Evolutionary conservation across 2,888 invertebrate species (phyloP).

Genomic region (Diloba caeruleocephala): DNA sequence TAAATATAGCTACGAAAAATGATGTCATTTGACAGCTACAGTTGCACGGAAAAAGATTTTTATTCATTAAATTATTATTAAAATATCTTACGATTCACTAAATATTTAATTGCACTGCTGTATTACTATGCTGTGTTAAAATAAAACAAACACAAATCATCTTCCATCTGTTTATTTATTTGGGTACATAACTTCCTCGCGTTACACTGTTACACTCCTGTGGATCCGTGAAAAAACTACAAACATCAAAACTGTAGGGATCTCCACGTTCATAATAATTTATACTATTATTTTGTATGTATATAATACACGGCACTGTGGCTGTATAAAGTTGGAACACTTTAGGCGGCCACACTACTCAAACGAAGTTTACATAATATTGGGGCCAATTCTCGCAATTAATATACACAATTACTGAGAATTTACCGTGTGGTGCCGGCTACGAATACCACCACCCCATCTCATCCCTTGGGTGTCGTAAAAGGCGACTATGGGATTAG

Average conservation of each 20-base stretch:
- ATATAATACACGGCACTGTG: slow-evolving; percentile 52
- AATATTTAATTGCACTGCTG: too few species aligned
- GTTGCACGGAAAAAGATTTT: too few species aligned
- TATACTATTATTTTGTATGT: slow-evolving; percentile 51
- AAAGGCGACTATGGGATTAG: too few species aligned
- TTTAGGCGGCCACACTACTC: slow-evolving; percentile 36
- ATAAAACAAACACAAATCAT: slow-evolving; percentile 46
- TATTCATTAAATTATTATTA: too few species aligned
- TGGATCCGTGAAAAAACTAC: slow-evolving; percentile 77
- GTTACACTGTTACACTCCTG: slow-evolving; percentile 67
- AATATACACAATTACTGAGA: too few species aligned
- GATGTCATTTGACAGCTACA: too few species aligned
- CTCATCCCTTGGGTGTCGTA: too few species aligned
- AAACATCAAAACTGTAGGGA: slow-evolving; percentile 65
- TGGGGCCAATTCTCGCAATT: too few species aligned
- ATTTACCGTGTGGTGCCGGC: too few species aligned
- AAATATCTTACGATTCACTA: too few species aligned
- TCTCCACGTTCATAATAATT: slow-evolving; percentile 56
- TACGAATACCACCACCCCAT: too few species aligned
- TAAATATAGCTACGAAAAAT: too few species aligned
- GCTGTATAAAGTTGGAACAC: slow-evolving; percentile 19
- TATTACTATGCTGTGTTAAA: not conserved
- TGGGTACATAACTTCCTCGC: slow-evolving; percentile 74
- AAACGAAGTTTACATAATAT: slow-evolving; percentile 42
- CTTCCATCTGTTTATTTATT: slow-evolving; percentile 76